Percentiles rank a stretch among this genome's conserved stretches.
Conservation (phyloP, 2,113 vertebrate genomes). For the Equus przewalskii region DNA sequence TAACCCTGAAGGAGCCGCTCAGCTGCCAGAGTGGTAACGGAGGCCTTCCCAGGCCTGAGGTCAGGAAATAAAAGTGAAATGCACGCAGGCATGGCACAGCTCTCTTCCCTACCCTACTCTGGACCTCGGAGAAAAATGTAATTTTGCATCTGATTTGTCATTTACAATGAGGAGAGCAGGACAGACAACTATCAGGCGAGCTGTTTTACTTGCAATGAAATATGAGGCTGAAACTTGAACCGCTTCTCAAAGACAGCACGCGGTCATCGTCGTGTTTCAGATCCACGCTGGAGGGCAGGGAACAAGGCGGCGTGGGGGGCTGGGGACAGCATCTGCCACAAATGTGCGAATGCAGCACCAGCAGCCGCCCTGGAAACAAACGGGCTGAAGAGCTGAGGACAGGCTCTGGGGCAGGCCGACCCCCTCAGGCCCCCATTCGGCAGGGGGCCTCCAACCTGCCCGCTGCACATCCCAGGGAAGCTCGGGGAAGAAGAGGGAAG, state of each 20-base stretch:
- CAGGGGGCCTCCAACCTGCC: background rate
- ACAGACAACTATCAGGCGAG: background rate
- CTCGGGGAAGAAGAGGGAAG: background rate
- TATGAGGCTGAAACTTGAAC: background rate
- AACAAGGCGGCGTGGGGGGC: accelerated
- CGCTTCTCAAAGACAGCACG: background rate
- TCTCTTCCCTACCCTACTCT: background rate
- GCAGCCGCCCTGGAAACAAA: background rate
- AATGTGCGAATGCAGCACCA: background rate
- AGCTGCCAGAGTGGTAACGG: background rate
- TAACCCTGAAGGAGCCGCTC: background rate
- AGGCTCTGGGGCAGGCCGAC: background rate
- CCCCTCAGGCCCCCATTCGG: background rate
- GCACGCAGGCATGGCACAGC: no score
- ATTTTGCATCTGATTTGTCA: background rate
- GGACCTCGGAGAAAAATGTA: background rate
- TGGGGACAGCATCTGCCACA: background rate
- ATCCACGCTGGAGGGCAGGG: background rate
- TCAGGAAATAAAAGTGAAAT: background rate
- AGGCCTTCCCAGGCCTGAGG: background rate
- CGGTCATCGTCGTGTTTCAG: background rate
- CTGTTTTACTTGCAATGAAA: background rate
- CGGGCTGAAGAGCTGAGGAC: background rate
- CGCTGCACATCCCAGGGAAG: background rate
- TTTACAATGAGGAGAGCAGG: background rate